Evolutionary conservation across 2,888 invertebrate species (phyloP), one percentile per base, ranked within the genome.

Genomic region (Pristionchus entomophagus): DNA sequence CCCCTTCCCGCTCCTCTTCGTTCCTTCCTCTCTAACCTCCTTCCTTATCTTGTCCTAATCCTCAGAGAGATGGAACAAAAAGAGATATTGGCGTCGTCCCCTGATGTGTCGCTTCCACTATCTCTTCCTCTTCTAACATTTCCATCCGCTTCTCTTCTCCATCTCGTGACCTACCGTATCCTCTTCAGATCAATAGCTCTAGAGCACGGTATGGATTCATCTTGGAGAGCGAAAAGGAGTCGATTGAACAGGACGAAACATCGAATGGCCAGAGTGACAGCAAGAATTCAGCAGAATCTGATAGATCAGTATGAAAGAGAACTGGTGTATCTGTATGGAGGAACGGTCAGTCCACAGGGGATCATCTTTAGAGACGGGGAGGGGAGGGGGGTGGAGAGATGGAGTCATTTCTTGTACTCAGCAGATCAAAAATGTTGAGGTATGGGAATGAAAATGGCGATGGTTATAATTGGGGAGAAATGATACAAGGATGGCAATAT

Each of bases 251-350:
- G 49, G 45, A 78, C 78, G 51, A 45, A 29, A 29, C 45, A 49
- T 10, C 35, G 51, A 78, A 51, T 78, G 51, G 35, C 32, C 22
- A 45, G 51, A 32, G 41, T 51, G 29, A 51, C 78, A 26, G 26
- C 45, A 26, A 45, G 78, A 45, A 12, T 78, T 17, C 78, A 78
- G 49, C 29, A 29, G 29, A 45, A 49, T 49, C 49, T 78, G 17
- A 78, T 78, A 8, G 78, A 78, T 17, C 78, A 78, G n/a, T 78
- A 78, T n/a, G 78, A 78, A 49, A 78, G 78, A 49, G 78, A 78
- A 78, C 49, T 78, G 29, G 26, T 78, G 38, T 78, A 78, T n/a
- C 10, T 78, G 49, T 78, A 78, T 49, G 78, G 78, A 49, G 78
- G 49, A 78, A 10, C 29, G 45, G 78, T 78, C 17, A 49, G 78